These are phyloP conservation scores for Busseola fusca DNA, from an alignment of 2,888 invertebrate genomes.

Conservation along the genomic window DNA sequence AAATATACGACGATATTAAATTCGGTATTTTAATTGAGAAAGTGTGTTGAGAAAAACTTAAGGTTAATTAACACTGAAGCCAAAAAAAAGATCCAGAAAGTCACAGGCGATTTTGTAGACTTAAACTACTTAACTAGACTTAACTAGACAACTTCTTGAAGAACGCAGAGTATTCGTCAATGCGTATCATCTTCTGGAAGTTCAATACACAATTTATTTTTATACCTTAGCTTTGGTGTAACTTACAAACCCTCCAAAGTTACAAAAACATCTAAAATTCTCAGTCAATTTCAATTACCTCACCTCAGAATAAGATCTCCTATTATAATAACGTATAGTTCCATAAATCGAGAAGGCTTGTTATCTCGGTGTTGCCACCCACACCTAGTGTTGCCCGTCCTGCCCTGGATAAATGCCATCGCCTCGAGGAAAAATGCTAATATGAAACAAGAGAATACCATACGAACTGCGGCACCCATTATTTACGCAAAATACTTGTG, in stretches of 20 bases:
- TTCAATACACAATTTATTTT: not conserved
- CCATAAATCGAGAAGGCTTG: conserved; percentile 62
- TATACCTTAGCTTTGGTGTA: not conserved
- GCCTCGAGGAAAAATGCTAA: conserved; percentile 51
- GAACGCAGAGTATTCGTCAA: not conserved
- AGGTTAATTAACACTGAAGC: not conserved
- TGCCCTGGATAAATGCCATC: conserved; percentile 51
- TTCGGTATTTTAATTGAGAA: not conserved
- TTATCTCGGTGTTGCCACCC: conserved; percentile 63
- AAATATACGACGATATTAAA: not conserved
- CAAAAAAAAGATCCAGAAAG: no score
- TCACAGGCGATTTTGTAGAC: not conserved
- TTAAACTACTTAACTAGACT: not conserved
- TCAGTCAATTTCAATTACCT: conserved; percentile 23
- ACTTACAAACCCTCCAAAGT: not conserved
- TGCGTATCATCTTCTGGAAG: not conserved
- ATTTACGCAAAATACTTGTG: conserved; percentile 42
- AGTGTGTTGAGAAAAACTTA: not conserved
- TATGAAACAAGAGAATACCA: conserved; percentile 33
- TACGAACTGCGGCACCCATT: conserved; percentile 10
- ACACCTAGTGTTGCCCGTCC: conserved; percentile 53
- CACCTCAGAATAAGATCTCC: conserved; percentile 50
- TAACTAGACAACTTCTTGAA: not conserved
- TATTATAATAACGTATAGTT: conserved; percentile 46
- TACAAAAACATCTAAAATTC: not conserved